Base-by-base conservation (phyloP, 2,113 vertebrate species). In the Charina bottae region DNA sequence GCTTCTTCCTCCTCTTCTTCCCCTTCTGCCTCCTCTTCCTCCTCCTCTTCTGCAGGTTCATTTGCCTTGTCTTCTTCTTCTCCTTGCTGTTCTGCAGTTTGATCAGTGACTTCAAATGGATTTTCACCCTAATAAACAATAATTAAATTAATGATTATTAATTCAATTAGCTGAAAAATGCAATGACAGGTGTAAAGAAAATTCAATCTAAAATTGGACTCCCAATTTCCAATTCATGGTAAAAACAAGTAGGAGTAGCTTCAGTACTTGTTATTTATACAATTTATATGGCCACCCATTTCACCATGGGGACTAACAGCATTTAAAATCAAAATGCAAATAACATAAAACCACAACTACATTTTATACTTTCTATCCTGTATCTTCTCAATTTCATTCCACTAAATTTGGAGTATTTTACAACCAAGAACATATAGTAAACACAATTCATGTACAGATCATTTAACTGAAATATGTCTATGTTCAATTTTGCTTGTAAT, bases 31-130 rank as follows among this genome's bases (percentile, higher is more conserved):
- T 93, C 94, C 4, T 96, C 96, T 2, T 96, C 97, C 3, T 97
- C 97, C 17, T 97, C 97, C 9, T 95, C 97, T 89, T 97, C 97
- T 92, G 83, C 96, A 85, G 96, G 96, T 42, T 97, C 97, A 49
- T 97, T 97, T 37, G 96, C 95, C 93, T 98, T 97, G n/a, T 97
- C 97, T 83, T 98, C 97, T 46, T 98, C 97, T 26, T 97, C 97
- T 0, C 90, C 5, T 93, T 96, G 97, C 93, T 97, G 97, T 92
- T 97, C 97, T 93, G 97, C 97, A 95, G 96, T 93, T 89, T 97
- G 97, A 95, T 97, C 96, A 90, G 95, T 97, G 85, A 95, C 93
- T 95, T 98, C 98, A 97, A 98, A 98, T 90, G 98, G 98, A 97
- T 98, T 98, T 95, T 98, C 98, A 96, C 98, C 98, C 98, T 94